phyloP scores from a whole-genome alignment of 1,140 invertebrate species.

The Arion vulgaris region DNA sequence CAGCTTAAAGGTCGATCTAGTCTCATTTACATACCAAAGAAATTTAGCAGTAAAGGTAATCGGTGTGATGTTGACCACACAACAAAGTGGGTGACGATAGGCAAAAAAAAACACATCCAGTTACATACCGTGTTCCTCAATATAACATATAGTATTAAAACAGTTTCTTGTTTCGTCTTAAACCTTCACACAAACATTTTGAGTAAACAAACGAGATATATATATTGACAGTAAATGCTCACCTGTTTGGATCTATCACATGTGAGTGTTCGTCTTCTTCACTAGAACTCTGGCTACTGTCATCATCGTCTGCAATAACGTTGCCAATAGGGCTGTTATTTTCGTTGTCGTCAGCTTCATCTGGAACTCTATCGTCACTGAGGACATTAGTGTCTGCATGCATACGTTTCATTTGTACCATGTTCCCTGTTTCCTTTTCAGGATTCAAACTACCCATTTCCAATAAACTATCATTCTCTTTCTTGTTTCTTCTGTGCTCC shows the following conservation, averaged over 20 bases:
- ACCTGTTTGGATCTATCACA: slow-evolving; percentile 3
- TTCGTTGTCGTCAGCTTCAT: slow-evolving; percentile 14
- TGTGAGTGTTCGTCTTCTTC: neutral
- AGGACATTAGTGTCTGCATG: neutral
- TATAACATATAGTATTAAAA: no score
- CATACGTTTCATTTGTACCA: slow-evolving; percentile 2
- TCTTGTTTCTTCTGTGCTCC: neutral
- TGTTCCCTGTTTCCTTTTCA: neutral
- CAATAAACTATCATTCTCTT: neutral
- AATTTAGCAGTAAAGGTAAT: no score
- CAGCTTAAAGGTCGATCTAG: no score
- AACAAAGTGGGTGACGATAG: no score
- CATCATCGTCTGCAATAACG: neutral
- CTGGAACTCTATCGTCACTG: neutral
- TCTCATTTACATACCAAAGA: no score
- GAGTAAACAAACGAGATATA: no score
- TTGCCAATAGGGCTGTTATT: neutral
- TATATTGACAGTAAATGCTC: neutral
- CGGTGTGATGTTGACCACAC: no score
- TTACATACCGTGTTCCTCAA: no score
- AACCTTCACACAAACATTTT: no score
- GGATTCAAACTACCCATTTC: neutral
- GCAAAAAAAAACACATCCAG: no score
- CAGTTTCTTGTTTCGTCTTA: no score
- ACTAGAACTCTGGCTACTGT: neutral